Base-by-base conservation (phyloP, 2,888 invertebrate genomes). In the Drosophila multiciliata region DNA sequence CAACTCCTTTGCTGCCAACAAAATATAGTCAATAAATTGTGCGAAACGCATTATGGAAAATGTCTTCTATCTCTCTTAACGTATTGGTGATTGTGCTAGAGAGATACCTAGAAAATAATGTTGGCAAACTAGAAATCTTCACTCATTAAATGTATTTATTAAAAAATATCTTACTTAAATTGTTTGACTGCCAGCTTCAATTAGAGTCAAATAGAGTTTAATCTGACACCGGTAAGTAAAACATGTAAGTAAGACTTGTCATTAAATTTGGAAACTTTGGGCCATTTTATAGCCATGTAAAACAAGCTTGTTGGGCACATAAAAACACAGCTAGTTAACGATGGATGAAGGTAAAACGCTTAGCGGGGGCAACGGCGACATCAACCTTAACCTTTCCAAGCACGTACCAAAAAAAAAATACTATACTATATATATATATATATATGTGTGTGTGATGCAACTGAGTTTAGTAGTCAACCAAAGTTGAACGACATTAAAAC, bases 401-500 rank as follows among this genome's bases (percentile, higher is more conserved):
- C 89, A 89, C 87, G 85, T 89, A 87, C 87, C 87, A 86, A 55
- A 62, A 65, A 66, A 59, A 9, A 2, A 12, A 58, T 12, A 38
- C 29, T 29, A 33, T 8, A 40, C 50, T 15, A 15, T 45, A 40
- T 29, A n/a, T 8, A 5, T 33, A 26, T 17, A 55, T 35, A 23
- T 29, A 54, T 48, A n/a, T 29, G 3, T 26, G 6, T 29, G 29
- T 29, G 29, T 29, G 29, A 29, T 29, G 29, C 29, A 29, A 29
- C 29, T 29, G 29, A 6, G 29, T 29, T 29, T 29, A 29, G 29
- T 29, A 29, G 29, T 29, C 6, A 72, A 71, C 61, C 65, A 81
- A 83, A 82, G 89, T 85, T 85, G 87, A 89, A 85, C 75, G 89
- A 89, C 85, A 83, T 87, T 83, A 73, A 74, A 67, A 74, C 67